Evolutionary conservation across 1,140 invertebrate genomes (phyloP), one percentile per base, ranked within the genome.

Genomic region (Sminthurinus signatus): DNA sequence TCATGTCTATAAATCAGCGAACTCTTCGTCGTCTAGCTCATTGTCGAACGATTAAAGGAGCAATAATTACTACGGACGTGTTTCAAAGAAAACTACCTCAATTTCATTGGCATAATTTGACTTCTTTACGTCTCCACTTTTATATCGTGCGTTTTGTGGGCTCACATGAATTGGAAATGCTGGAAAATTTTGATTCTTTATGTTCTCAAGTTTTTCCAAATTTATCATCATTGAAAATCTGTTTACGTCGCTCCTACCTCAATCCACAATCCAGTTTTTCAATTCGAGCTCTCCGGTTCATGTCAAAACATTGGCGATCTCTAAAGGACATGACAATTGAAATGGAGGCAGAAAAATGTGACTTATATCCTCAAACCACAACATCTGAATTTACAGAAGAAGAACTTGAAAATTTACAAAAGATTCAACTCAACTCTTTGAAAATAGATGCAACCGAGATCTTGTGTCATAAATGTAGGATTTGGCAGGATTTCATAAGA

Each of bases 261-360:
- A 56, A 56, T 42, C 54, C 54, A 12, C 54, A 56, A 23, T 36
- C 28, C 12, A 56, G 54, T 27, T 56, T 56, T 23, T 56, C 54
- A 10, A 39, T 56, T 3, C 29, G 54, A 23, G 54, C 54, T 25
- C 36, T 56, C 14, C 54, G 54, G 3, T 56, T 56, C 36, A 56
- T 56, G 54, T 21, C 54, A 8, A 36, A 42, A 27, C 54, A 56
- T 28, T 56, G 54, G 54, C 8, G 23, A 42, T 36, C 54, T 28
- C 36, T 56, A 4, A 25, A 21, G 25, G 54, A 56, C 54, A 42
- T 42, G 29, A 42, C 54, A 5, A 56, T 56, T 15, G 54, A 56
- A 21, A 56, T 56, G 54, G 54, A 56, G 36, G 54, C 54, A 12
- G 54, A 56, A 21, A 36, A 42, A 27, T 56, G 54, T 42, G 54